Conservation (phyloP, 2,113 vertebrate genomes). For the Scopus umbretta region DNA sequence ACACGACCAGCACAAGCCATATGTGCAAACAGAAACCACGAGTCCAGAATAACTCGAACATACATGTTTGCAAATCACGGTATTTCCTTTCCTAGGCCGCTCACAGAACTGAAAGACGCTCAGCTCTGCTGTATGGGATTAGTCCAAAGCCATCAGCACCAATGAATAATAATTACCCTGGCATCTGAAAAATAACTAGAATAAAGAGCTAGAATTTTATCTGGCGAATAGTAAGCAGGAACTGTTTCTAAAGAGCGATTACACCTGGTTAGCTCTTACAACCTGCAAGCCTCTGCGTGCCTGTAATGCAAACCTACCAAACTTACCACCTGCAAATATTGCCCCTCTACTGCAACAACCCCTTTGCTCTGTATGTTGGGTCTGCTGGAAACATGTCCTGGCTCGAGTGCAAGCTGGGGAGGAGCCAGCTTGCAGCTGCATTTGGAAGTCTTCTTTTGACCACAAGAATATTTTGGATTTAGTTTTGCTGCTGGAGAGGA, state of each 20-base stretch:
- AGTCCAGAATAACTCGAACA: neutral
- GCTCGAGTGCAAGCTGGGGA: neutral
- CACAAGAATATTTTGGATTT: neutral
- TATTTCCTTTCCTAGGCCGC: neutral
- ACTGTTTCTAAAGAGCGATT: neutral
- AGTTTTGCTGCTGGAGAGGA: neutral
- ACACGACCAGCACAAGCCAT: neutral
- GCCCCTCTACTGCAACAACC: too few relatives aligned
- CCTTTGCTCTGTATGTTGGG: accelerated
- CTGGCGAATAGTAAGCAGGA: neutral
- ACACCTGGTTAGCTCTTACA: neutral
- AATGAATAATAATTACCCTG: accelerated
- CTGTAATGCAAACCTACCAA: neutral
- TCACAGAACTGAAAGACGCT: neutral
- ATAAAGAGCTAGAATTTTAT: neutral
- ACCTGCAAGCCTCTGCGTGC: neutral
- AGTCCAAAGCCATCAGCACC: neutral
- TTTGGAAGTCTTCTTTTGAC: neutral
- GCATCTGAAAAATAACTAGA: neutral
- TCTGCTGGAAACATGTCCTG: neutral
- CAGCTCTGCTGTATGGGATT: neutral
- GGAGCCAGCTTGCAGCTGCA: neutral
- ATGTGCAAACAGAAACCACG: neutral
- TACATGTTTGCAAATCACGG: accelerated
- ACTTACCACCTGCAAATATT: neutral